Percentiles rank a stretch among this genome's conserved stretches.
phyloP scores from a whole-genome alignment of 2,113 vertebrate species.

The Anhinga rufa region DNA sequence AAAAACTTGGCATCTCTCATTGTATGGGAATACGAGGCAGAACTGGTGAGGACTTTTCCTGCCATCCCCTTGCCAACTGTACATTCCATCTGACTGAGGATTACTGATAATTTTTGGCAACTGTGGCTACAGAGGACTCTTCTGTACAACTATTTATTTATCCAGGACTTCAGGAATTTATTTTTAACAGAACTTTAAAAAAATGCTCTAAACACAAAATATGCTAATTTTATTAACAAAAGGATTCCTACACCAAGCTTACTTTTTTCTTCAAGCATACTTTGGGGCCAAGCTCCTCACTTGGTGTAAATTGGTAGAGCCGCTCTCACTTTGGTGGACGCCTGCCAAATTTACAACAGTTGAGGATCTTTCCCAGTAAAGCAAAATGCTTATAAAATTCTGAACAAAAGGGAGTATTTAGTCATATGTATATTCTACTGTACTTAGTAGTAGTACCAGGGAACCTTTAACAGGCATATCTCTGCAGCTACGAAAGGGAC shows the following conservation, averaged over 20 bases:
- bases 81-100: conserved; percentile 70
- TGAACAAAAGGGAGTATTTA: conserved; percentile 17
- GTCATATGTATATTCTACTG: not conserved
- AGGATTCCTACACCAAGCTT: conserved; percentile 11
- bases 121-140: conserved; percentile 53
- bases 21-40: conserved; percentile 53
- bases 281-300: not conserved
- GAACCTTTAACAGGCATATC: not conserved
- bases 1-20: conserved; percentile 54
- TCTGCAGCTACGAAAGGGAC: not conserved
- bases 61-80: conserved; percentile 62
- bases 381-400: not conserved
- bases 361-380: not conserved
- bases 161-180: conserved; percentile 55
- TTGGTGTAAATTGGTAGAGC: not conserved
- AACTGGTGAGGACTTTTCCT: conserved; percentile 49
- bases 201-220: conserved; percentile 46
- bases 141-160: conserved; percentile 70
- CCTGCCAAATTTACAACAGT: not conserved
- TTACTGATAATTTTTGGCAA: conserved; percentile 70
- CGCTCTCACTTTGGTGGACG: not conserved
- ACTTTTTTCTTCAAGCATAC: not conserved
- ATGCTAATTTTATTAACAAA: conserved; percentile 50
- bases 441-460: not conserved
- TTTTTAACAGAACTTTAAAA: conserved; percentile 60